phyloP scores from a whole-genome alignment of 92 coral and sea anemone genomes.

The Zoanthus sansibaricus region DNA sequence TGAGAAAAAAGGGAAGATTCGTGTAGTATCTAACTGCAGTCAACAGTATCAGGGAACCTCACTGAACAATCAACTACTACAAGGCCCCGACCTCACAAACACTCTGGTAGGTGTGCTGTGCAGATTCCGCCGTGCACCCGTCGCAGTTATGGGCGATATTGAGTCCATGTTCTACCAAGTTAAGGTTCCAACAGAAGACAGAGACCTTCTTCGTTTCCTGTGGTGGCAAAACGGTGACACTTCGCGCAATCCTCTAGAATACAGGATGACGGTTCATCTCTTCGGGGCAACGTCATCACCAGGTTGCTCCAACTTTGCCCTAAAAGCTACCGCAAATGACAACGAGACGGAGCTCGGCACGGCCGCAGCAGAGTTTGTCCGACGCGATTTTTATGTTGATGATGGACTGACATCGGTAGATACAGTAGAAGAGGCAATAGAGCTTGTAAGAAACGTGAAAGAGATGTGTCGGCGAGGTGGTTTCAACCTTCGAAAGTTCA shows the following conservation, averaged over 20 bases:
- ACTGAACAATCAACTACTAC: background rate
- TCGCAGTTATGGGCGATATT: background rate
- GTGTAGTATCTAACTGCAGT: background rate
- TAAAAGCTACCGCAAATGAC: background rate
- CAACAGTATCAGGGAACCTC: background rate
- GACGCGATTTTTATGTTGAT: slow-evolving; percentile 12
- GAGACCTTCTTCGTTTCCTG: slow-evolving; percentile 11
- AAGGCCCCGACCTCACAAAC: slow-evolving; percentile 27
- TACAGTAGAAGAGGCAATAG: background rate
- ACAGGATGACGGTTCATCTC: slow-evolving; percentile 13
- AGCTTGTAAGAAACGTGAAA: background rate
- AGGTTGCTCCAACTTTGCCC: slow-evolving; percentile 13
- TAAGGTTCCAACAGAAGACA: background rate
- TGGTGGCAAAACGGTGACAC: slow-evolving; percentile 14
- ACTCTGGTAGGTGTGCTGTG: background rate
- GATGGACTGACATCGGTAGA: background rate
- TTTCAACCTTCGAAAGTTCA: slow-evolving; percentile 40
- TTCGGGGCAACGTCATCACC: slow-evolving; percentile 1
- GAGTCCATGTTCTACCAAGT: slow-evolving; percentile 27
- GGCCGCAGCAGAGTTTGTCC: slow-evolving; percentile 3
- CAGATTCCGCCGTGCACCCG: background rate
- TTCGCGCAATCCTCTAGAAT: background rate
- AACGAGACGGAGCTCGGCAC: slow-evolving; percentile 5
- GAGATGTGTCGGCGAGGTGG: slow-evolving; percentile 36
- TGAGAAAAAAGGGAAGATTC: background rate